Evolutionary conservation across 1,140 invertebrate genomes (phyloP).

Genomic region (Metaphire vulgaris): DNA sequence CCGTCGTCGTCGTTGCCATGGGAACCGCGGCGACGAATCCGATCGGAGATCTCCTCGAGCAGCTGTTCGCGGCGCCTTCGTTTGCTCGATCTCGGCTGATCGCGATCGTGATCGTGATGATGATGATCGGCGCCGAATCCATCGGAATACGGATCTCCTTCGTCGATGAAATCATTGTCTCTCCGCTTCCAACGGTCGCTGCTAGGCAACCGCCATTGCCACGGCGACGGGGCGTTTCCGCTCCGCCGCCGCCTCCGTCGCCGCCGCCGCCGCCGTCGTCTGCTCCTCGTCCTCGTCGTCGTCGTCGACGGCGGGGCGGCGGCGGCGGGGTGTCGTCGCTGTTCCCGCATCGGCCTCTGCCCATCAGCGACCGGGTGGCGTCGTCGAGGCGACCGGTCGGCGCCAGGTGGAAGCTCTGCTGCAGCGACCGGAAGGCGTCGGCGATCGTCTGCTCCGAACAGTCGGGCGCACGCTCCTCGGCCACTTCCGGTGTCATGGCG

Average conservation of each 20-base stretch:
- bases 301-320: neutral
- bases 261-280: no score
- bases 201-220: neutral
- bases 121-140: no score
- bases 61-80: neutral
- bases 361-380: conserved; percentile 46
- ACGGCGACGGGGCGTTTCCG: neutral
- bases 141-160: neutral
- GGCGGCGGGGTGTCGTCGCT: conserved; percentile 34
- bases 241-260: neutral
- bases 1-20: neutral
- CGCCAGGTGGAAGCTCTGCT: conserved; percentile 47
- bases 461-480: neutral
- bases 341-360: conserved; percentile 50
- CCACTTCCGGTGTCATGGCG: neutral
- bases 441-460: neutral
- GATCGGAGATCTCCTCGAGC: neutral
- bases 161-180: neutral
- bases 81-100: neutral
- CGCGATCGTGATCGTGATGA: no score
- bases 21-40: neutral
- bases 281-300: neutral
- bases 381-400: conserved; percentile 46
- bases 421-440: conserved; percentile 23
- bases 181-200: neutral